These are phyloP conservation scores for Ecdyonurus torrentis DNA, from an alignment of 2,888 invertebrate genomes.

Conservation along the genomic window DNA sequence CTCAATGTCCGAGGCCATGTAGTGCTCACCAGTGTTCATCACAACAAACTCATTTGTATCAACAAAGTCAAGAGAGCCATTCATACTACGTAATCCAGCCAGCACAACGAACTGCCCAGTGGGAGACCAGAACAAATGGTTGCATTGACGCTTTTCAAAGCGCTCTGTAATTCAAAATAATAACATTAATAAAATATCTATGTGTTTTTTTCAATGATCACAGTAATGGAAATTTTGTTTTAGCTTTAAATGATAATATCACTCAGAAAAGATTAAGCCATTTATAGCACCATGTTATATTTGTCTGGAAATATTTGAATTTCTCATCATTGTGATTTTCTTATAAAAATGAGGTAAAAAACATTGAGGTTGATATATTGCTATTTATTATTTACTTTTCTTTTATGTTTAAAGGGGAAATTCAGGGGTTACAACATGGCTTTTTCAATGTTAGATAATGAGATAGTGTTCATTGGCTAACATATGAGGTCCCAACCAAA, in stretches of 20 bases:
- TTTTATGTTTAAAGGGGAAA: no score
- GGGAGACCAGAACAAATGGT: slow-evolving; percentile 86
- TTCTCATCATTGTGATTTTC: no score
- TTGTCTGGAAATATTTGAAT: no score
- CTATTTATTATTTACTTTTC: no score
- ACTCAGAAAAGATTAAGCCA: neutral
- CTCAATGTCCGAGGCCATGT: slow-evolving; percentile 86
- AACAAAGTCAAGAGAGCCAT: slow-evolving; percentile 86
- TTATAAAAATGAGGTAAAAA: no score
- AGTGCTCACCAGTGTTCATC: slow-evolving; percentile 91
- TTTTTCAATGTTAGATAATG: no score
- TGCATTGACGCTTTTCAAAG: slow-evolving; percentile 70
- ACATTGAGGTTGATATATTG: no score
- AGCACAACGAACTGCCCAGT: slow-evolving; percentile 88
- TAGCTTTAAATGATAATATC: no score
- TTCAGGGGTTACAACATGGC: no score
- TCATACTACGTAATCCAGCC: slow-evolving; percentile 68
- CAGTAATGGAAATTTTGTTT: neutral
- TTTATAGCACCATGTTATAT: neutral
- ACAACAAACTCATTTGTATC: slow-evolving; percentile 90
- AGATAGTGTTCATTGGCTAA: no score
- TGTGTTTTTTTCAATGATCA: neutral
- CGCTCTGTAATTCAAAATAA: slow-evolving; percentile 24
- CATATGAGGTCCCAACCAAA: no score
- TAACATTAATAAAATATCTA: neutral